Conservation (phyloP, 64 coral and sea anemone species). For the Actinia tenebrosa region DNA sequence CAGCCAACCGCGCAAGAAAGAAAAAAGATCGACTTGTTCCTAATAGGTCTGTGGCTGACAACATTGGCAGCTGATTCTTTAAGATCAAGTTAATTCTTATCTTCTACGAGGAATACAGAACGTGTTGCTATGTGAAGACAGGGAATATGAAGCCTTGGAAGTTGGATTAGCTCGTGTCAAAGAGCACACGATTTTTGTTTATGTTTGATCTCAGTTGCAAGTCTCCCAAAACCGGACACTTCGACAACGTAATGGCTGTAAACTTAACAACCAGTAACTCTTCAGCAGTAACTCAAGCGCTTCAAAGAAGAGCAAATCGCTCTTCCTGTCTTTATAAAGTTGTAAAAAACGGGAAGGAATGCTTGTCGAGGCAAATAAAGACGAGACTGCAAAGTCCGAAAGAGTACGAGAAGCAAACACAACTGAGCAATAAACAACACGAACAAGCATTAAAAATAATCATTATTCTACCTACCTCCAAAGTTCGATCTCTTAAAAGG, state of each 20-base stretch:
- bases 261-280: not conserved
- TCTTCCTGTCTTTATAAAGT: not conserved
- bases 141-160: not conserved
- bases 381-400: not conserved
- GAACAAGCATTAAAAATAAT: not conserved
- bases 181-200: slow-evolving; percentile 14
- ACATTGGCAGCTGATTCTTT: not conserved
- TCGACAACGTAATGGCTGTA: not conserved
- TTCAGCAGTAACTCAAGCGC: not conserved
- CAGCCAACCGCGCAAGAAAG: not conserved
- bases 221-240: slow-evolving; percentile 9
- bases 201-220: not conserved
- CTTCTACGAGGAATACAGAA: not conserved
- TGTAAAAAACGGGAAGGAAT: not conserved
- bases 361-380: not conserved
- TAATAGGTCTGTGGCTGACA: slow-evolving; percentile 14
- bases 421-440: slow-evolving; percentile 23
- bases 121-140: slow-evolving; percentile 4
- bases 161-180: not conserved
- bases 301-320: not conserved
- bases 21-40: not conserved
- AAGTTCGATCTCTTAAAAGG: slow-evolving; percentile 42
- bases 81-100: slow-evolving; percentile 20
- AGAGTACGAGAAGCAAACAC: not conserved
- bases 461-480: slow-evolving; percentile 8